Conservation (phyloP, 2,888 invertebrate species). For the Sarcophaga subvicina region DNA sequence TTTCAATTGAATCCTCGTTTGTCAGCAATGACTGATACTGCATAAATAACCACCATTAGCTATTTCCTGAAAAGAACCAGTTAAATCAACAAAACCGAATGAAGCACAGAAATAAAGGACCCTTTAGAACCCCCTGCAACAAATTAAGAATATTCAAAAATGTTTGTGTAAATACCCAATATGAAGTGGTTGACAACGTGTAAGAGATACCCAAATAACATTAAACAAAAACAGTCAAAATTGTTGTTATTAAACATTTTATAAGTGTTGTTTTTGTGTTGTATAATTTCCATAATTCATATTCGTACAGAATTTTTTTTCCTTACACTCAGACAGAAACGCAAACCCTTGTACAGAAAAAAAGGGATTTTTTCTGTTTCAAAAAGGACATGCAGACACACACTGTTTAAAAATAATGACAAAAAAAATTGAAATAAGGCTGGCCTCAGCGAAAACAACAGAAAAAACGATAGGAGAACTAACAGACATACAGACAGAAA, state of each 20-base stretch:
- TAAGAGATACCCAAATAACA: conserved; percentile 9
- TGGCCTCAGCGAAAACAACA: conserved; percentile 56
- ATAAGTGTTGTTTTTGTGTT: conserved; percentile 63
- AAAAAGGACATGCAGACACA: conserved; percentile 38
- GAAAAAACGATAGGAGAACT: conserved; percentile 47
- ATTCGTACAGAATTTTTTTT: conserved; percentile 72
- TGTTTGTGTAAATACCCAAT: conserved; percentile 41
- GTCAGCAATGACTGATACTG: conserved; percentile 41
- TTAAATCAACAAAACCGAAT: conserved; percentile 16
- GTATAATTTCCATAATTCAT: conserved; percentile 79
- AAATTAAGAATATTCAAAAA: conserved; percentile 22
- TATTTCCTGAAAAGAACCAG: conserved; percentile 49
- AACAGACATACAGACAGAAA: conserved; percentile 57
- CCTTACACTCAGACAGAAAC: conserved; percentile 12
- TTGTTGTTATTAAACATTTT: conserved; percentile 67
- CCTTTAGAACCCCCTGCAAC: conserved; percentile 32
- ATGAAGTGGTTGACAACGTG: conserved; percentile 60
- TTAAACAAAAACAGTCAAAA: conserved; percentile 47
- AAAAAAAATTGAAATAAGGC: conserved; percentile 41
- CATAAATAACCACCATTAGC: conserved; percentile 58
- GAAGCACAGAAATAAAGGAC: conserved; percentile 27
- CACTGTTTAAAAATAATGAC: not conserved
- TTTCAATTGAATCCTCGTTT: conserved; percentile 42
- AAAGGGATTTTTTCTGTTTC: conserved; percentile 33
- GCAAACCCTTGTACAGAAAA: conserved; percentile 8